Percentiles rank a stretch among this genome's conserved stretches.
phyloP scores from a whole-genome alignment of 2,113 vertebrate species.

The Morphnarchus princeps region DNA sequence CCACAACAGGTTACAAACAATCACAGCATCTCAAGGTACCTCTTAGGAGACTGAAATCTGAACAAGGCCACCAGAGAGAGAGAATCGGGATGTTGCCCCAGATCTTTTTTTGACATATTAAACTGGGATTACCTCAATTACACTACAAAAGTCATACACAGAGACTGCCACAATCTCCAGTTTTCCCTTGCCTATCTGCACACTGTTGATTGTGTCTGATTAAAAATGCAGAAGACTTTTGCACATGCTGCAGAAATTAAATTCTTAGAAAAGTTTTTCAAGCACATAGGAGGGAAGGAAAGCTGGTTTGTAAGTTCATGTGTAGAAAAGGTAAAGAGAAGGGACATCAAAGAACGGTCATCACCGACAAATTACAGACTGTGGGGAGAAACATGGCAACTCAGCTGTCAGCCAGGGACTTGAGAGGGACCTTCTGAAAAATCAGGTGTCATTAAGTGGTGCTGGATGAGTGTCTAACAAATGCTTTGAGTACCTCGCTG shows the following conservation, averaged over 20 bases:
- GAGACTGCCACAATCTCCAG: background rate
- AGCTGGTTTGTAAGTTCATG: background rate
- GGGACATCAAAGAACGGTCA: background rate
- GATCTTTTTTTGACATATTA: background rate
- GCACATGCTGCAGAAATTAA: background rate
- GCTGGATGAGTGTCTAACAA: background rate
- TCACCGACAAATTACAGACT: background rate
- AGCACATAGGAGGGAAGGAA: background rate
- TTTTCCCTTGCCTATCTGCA: background rate
- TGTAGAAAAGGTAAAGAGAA: background rate
- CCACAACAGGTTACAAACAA: background rate
- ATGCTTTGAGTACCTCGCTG: background rate
- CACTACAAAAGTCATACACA: background rate
- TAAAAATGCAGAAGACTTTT: background rate
- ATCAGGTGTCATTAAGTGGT: background rate
- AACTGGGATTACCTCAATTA: background rate
- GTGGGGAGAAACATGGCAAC: background rate
- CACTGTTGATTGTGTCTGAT: background rate
- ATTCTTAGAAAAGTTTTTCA: background rate
- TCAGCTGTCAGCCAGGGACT: background rate
- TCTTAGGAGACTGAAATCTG: background rate
- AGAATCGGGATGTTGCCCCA: rapidly evolving
- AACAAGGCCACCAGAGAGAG: background rate
- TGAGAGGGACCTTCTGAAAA: background rate
- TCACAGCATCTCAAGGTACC: background rate